Percentiles rank a stretch among this genome's conserved stretches.
phyloP scores from a whole-genome alignment of 1,140 invertebrate species.

The Daktulosphaira vitifoliae region DNA sequence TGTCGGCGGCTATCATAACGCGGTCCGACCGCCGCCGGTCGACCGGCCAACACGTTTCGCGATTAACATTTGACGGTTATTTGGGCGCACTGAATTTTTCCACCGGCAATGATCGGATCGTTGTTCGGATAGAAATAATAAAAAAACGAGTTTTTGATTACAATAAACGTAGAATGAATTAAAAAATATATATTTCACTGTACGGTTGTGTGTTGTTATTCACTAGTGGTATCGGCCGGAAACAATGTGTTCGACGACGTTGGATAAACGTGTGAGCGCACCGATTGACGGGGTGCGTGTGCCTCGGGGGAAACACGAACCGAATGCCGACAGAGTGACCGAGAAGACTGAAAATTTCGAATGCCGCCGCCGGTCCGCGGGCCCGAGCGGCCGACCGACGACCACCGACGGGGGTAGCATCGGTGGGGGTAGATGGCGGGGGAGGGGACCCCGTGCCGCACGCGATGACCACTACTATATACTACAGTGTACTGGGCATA shows the following conservation, averaged over 20 bases:
- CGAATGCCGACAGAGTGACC: slow-evolving; percentile 33
- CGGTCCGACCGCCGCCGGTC: not conserved
- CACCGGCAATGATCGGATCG: not conserved
- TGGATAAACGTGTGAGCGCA: not conserved
- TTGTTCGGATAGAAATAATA: too few species aligned
- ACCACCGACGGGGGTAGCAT: not conserved
- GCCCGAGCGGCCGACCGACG: slow-evolving; percentile 5
- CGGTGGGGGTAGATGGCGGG: not conserved
- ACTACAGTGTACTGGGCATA: not conserved
- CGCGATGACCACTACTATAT: not conserved
- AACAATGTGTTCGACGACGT: not conserved
- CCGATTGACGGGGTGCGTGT: slow-evolving; percentile 16
- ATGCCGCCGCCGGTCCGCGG: slow-evolving; percentile 10
- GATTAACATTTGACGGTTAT: not conserved
- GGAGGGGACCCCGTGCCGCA: not conserved
- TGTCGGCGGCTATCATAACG: not conserved
- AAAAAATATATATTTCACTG: too few species aligned
- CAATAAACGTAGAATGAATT: too few species aligned
- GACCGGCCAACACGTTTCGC: not conserved
- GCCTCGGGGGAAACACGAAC: slow-evolving; percentile 28
- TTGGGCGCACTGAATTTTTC: too few species aligned
- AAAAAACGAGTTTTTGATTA: too few species aligned
- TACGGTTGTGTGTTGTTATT: too few species aligned
- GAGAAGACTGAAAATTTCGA: slow-evolving; percentile 33
- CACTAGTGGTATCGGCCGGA: too few species aligned